Percentiles rank a stretch among this genome's conserved stretches.
These are phyloP conservation scores for Aphrophora alni DNA, from an alignment of 2,888 invertebrate genomes.

Conservation along the genomic window DNA sequence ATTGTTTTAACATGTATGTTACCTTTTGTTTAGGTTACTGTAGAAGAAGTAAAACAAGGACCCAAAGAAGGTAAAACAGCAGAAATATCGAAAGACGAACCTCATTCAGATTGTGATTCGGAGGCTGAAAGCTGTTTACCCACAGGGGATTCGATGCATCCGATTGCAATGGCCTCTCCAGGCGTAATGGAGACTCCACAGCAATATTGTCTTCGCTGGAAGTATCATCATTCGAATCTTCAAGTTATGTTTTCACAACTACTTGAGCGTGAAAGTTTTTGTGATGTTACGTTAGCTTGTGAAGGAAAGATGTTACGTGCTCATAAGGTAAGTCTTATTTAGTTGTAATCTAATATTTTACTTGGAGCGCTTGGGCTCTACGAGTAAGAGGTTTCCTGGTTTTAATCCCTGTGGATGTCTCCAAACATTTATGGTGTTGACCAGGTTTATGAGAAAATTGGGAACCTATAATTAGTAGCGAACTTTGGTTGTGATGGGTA, in stretches of 20 bases:
- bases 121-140: background rate
- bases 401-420: too few relatives aligned
- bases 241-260: constrained; percentile 73
- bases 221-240: constrained; percentile 89
- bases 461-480: too few relatives aligned
- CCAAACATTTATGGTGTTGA: too few relatives aligned
- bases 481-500: too few relatives aligned
- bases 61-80: background rate
- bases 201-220: constrained; percentile 92
- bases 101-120: constrained; percentile 5
- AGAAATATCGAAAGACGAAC: background rate
- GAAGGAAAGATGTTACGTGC: constrained; percentile 80
- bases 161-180: constrained; percentile 45
- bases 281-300: constrained; percentile 89
- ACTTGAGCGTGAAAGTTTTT: constrained; percentile 85
- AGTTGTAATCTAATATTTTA: constrained; percentile 8
- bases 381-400: too few relatives aligned
- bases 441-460: too few relatives aligned
- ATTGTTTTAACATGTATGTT: too few relatives aligned
- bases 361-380: too few relatives aligned
- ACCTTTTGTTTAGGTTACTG: constrained; percentile 9
- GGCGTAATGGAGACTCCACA: constrained; percentile 68
- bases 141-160: constrained; percentile 30
- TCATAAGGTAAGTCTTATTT: constrained; percentile 68
- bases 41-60: constrained; percentile 15